Percentiles rank a stretch among this genome's conserved stretches.
These are phyloP conservation scores for Ameiurus melas DNA, from an alignment of 2,113 vertebrate genomes.

Conservation along the genomic window DNA sequence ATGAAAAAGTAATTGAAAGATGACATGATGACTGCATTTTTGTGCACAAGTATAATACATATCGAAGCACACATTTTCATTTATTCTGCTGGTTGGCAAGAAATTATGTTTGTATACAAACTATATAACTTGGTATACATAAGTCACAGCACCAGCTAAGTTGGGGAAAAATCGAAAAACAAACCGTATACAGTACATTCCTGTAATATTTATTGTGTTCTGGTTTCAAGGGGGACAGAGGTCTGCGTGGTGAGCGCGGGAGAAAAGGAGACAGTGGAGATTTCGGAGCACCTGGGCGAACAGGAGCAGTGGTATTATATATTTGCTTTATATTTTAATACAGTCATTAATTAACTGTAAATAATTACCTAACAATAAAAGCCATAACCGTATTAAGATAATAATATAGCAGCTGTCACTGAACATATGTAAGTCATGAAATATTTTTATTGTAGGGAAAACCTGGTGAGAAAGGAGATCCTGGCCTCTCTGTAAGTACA, in stretches of 20 bases:
- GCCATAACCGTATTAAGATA: not conserved
- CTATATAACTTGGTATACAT: not conserved
- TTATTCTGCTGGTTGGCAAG: not conserved
- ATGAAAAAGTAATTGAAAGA: not conserved
- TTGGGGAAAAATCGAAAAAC: not conserved
- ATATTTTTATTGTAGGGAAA: constrained; percentile 68
- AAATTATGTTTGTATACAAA: not conserved
- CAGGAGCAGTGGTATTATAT: constrained; percentile 74
- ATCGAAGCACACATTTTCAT: not conserved
- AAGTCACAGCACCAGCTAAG: not conserved
- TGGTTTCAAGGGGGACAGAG: constrained; percentile 79
- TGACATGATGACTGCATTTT: not conserved
- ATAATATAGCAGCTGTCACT: not conserved
- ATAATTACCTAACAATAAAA: not conserved
- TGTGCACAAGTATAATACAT: not conserved
- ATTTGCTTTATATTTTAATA: not conserved
- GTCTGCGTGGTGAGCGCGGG: constrained; percentile 74
- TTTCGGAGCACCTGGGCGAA: constrained; percentile 74
- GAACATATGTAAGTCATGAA: not conserved
- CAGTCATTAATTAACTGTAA: not conserved
- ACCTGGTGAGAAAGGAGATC: constrained; percentile 78
- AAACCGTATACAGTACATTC: not conserved
- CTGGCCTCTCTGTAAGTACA: constrained; percentile 80
- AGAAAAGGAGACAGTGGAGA: constrained; percentile 82
- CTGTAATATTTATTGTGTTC: not conserved